phyloP scores from a whole-genome alignment of 2,113 vertebrate genomes.

The Procavia capensis region DNA sequence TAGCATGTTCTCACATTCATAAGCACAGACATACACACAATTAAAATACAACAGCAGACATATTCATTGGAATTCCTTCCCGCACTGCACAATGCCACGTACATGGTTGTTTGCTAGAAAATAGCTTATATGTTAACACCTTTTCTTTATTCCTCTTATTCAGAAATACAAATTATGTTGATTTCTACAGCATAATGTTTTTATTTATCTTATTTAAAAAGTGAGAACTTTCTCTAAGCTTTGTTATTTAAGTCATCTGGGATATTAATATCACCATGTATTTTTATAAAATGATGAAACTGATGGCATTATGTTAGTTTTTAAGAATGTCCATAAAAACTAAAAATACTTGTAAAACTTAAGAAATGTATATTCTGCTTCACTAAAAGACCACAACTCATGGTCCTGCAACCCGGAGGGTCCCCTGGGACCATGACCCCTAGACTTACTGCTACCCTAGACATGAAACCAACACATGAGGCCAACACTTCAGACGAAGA shows the following conservation, averaged over 20 bases:
- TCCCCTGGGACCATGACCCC: no score
- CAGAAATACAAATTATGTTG: background rate
- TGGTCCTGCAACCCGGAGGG: no score
- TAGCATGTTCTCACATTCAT: background rate
- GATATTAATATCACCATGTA: background rate
- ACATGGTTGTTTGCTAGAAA: background rate
- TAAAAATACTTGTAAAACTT: background rate
- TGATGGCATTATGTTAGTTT: background rate
- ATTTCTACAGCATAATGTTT: background rate
- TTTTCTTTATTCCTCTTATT: background rate
- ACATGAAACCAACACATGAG: no score
- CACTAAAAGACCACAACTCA: no score
- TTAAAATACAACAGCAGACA: background rate
- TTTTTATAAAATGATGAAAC: background rate
- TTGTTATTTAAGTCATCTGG: background rate
- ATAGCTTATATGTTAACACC: background rate
- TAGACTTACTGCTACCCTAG: no score
- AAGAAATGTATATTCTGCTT: background rate
- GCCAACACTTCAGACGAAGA: no score
- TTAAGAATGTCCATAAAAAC: background rate
- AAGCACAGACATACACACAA: background rate
- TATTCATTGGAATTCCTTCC: background rate
- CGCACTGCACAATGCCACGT: background rate
- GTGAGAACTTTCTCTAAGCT: background rate
- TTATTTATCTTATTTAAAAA: background rate